These are phyloP conservation scores for Augochlorella aurata DNA, from an alignment of 2,888 invertebrate genomes.

Conservation along the genomic window DNA sequence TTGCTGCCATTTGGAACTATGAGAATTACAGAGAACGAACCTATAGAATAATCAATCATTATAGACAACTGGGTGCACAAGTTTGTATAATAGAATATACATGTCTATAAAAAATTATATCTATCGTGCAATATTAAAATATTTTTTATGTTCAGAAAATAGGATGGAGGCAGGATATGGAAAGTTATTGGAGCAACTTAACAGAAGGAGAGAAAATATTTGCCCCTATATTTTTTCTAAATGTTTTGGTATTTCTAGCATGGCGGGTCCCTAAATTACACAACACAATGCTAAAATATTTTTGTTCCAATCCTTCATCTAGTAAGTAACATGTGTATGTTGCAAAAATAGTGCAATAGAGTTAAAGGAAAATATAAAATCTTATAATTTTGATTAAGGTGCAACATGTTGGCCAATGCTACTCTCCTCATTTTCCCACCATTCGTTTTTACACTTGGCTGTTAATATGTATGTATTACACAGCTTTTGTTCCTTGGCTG, in stretches of 20 bases:
- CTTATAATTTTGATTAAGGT: slow-evolving; percentile 82
- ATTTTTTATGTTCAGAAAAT: slow-evolving; percentile 64
- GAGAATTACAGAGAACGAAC: slow-evolving; percentile 84
- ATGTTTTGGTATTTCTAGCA: slow-evolving; percentile 90
- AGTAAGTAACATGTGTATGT: slow-evolving; percentile 83
- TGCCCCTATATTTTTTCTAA: slow-evolving; percentile 90
- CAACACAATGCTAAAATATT: slow-evolving; percentile 91
- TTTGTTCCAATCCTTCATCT: slow-evolving; percentile 91
- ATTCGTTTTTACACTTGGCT: slow-evolving; percentile 91
- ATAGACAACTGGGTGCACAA: slow-evolving; percentile 56
- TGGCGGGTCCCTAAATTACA: slow-evolving; percentile 91
- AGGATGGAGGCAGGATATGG: slow-evolving; percentile 76
- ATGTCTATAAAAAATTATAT: background rate
- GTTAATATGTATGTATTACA: slow-evolving; percentile 98
- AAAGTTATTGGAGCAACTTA: slow-evolving; percentile 88
- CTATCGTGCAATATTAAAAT: slow-evolving; percentile 11
- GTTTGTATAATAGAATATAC: slow-evolving; percentile 60
- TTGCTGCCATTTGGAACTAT: slow-evolving; percentile 94
- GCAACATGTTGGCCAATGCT: slow-evolving; percentile 93
- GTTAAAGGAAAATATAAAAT: slow-evolving; percentile 20
- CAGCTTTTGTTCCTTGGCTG: slow-evolving; percentile 89
- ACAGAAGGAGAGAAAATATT: slow-evolving; percentile 90
- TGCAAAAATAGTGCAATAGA: background rate
- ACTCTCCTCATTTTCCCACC: slow-evolving; percentile 97
- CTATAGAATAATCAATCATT: slow-evolving; percentile 67